Evolutionary conservation across 2,113 vertebrate genomes (phyloP).

Genomic region (Meriones unguiculatus): DNA sequence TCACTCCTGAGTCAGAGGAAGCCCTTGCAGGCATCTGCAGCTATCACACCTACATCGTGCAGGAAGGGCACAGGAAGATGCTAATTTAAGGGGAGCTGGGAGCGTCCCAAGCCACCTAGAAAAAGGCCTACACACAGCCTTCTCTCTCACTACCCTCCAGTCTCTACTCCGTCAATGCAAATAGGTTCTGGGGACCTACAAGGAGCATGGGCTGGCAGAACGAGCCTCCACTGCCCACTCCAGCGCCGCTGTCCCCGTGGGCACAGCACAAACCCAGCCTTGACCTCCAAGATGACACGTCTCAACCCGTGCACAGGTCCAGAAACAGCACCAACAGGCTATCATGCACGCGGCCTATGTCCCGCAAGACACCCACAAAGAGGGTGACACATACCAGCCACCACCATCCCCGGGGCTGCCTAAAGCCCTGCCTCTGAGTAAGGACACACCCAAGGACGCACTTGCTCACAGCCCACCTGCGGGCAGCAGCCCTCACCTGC

Average conservation of each 20-base stretch:
- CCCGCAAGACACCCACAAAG: neutral
- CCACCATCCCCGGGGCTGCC: neutral
- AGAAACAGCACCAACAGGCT: neutral
- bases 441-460: slow-evolving; percentile 9
- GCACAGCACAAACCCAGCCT: neutral
- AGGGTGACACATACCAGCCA: slow-evolving; percentile 18
- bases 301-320: neutral
- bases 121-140: neutral
- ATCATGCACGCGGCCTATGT: neutral
- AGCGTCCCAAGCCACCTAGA: neutral
- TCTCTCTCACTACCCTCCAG: neutral
- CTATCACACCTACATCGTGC: neutral
- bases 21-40: neutral
- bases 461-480: neutral
- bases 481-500: slow-evolving; percentile 90
- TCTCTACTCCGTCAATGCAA: neutral
- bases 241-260: neutral
- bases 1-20: neutral
- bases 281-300: neutral
- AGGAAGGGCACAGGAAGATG: neutral
- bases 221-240: neutral
- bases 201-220: neutral
- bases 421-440: neutral
- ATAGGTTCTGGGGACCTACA: neutral
- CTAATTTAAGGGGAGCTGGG: neutral